A percentile compares a stretch with the other conserved stretches of the same genome.
Evolutionary conservation across 2,797 vertebrate genomes (phyloP).

Genomic region (Gallinago nigripennis): DNA sequence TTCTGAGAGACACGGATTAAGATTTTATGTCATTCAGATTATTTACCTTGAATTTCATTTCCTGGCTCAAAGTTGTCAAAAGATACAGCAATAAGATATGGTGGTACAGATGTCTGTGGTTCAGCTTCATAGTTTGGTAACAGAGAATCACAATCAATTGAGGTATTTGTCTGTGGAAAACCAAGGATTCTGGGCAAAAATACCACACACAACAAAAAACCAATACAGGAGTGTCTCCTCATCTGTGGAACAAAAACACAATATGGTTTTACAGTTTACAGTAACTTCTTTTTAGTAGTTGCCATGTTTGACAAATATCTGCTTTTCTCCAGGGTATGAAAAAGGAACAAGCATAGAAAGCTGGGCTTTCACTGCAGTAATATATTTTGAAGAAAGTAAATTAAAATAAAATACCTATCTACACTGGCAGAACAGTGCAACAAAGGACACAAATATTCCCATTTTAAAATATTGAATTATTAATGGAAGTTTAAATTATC

Average conservation of each 20-base stretch:
- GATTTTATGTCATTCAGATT: neutral
- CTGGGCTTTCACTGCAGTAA: neutral
- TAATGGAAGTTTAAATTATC: neutral
- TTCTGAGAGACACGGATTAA: neutral
- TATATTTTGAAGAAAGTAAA: neutral
- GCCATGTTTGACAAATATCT: neutral
- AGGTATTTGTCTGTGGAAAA: slow-evolving; percentile 42
- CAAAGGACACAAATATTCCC: neutral
- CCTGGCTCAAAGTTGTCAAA: slow-evolving; percentile 60
- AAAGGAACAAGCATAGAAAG: neutral
- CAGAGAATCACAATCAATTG: slow-evolving; percentile 70
- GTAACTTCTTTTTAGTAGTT: neutral
- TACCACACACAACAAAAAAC: slow-evolving; percentile 54
- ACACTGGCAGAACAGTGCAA: neutral
- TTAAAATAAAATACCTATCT: neutral
- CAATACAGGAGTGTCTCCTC: neutral
- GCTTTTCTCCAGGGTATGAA: neutral
- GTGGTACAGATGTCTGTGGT: slow-evolving; percentile 54
- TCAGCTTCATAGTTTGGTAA: slow-evolving; percentile 55
- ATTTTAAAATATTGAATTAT: neutral
- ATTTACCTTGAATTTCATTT: slow-evolving; percentile 66
- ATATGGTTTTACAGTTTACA: neutral
- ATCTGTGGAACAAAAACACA: slow-evolving; percentile 46
- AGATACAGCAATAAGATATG: slow-evolving; percentile 52
- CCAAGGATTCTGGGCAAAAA: slow-evolving; percentile 47